Evolutionary conservation across 2,888 invertebrate genomes (phyloP), one percentile per base, ranked within the genome.

Genomic region (Scrobipalpa costella): DNA sequence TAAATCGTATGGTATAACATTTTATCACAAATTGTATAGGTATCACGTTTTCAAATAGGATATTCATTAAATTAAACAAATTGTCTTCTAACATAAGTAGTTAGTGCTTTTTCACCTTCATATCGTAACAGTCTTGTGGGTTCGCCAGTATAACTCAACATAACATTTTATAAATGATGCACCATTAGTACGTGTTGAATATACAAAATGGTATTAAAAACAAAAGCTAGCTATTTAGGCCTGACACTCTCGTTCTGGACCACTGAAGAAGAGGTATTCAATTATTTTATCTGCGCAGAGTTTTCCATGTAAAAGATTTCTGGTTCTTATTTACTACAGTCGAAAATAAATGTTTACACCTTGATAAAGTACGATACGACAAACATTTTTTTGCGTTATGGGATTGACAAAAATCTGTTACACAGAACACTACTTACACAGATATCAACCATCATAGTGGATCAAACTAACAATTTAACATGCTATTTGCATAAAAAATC

Each of bases 211-310:
- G 84, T 79, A 85, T 88, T 85, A 86, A 87, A 88, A 88, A 86
- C 87, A 87, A 85, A 83, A 80, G 83, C 74, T 65, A 80, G 83
- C 74, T 65, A 78, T 79, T 75, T 76, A 78, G 86, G 88, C 88
- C 88, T 88, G 85, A 81, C 77, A 82, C 78, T 69, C 69, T 77
- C 76, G 71, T 71, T 82, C 80, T 90, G 90, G 90, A 90, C 90
- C 90, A 87, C 88, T 86, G 84, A 81, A 85, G 83, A 83, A 87
- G 90, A 90, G 90, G 90, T 90, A 90, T 85, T 86, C 75, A 79
- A 61, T 55, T 36, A 33, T 49, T 34, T 7, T 59, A 47, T 47
- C n/a, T n/a, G 15, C 15, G 19, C 8, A 15, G 57, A 38, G 11
- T 36, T 38, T 17, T 38, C 17, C 11, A 15, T 17, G 38, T 57